Base-by-base conservation (phyloP, 2,113 vertebrate species). In the Arothron firmamentum region DNA sequence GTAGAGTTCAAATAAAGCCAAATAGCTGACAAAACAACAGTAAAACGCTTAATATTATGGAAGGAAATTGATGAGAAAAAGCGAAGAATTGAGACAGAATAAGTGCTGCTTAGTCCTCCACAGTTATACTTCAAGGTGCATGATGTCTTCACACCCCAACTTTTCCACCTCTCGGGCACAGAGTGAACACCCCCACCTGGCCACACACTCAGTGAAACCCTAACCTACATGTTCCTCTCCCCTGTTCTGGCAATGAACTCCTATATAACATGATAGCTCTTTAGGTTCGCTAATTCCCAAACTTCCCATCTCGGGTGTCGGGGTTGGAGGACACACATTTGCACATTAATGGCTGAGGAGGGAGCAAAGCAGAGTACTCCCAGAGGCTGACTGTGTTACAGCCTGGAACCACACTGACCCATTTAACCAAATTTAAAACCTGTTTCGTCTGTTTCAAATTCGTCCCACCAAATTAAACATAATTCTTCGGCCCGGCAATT, bases 341-440 rank as follows among this genome's bases (percentile, higher is more conserved):
- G 93, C 94, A 96, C 95, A 94, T 95, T 95, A 96, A 96, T 95
- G 93, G 93, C 93, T 90, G 91, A 92, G 93, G 92, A 93, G 89
- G 88, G 91, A 91, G 91, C 67, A 70, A 67, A 74, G 69, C 71
- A 60, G 64, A 80, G 52, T 76, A 61, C 59, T 93, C 94, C 92
- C 92, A 90, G 89, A 90, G 92, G 91, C 84, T 62, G 15, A 11
- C 91, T 89, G 88, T 92, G 91, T 91, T 93, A 92, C 88, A 88
- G 92, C 89, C 91, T 90, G 88, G 89, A 38, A 83, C 92, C 90
- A 88, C 89, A 85, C 91, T 94, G 94, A 95, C 94, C 95, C 93
- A 95, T 92, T 96, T 95, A 94, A 92, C 92, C 69, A 81, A 76
- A 79, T 45, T 45, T 15, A 69, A 62, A 54, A 71, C 77, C 38